Base-by-base conservation (phyloP, 2,888 invertebrate species). In the Scaptomyza flava region DNA sequence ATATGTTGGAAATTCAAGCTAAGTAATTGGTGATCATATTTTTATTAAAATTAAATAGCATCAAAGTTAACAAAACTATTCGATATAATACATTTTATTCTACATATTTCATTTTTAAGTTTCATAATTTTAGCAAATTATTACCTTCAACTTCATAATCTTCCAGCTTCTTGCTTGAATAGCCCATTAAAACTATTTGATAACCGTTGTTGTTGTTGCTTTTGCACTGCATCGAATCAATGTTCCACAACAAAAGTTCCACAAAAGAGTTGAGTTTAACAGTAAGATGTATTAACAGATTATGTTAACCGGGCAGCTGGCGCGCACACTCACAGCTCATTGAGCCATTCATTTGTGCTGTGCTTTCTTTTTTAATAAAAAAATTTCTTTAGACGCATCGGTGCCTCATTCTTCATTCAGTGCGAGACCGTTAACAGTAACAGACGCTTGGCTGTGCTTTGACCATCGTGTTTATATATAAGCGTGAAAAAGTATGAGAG, bases 331-430 rank as follows among this genome's bases (percentile, higher is more conserved):
- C 51, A 52, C 38, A 58, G 41, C 68, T 33, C 60, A 59, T 59
- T 46, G 52, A 74, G 62, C 38, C 57, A 63, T 66, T 61, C 72
- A 58, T 63, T 61, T 45, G 64, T 41, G 46, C 48, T 46, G 77
- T 87, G 88, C 89, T 89, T 89, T 89, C 89, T 89, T 89, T 89
- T 89, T 88, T 82, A 79, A 81, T 81, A 81, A 77, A 41, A 41
- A 82, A 89, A 90, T 90, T 90, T 90, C 90, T 90, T 90, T 85
- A 77, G 79, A 79, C 80, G 79, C 72, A 71, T 66, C 72, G 62
- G 30, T 66, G 77, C 77, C 77, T 77, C 77, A 89, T 83, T 79
- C 84, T 89, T 90, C 90, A 90, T 90, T 90, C 90, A 89, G 87
- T 89, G 81, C 78, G 78, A 80, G 88, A 84, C 90, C 81, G 81